Evolutionary conservation across 2,113 vertebrate genomes (phyloP).

Genomic region (Mus pahari): DNA sequence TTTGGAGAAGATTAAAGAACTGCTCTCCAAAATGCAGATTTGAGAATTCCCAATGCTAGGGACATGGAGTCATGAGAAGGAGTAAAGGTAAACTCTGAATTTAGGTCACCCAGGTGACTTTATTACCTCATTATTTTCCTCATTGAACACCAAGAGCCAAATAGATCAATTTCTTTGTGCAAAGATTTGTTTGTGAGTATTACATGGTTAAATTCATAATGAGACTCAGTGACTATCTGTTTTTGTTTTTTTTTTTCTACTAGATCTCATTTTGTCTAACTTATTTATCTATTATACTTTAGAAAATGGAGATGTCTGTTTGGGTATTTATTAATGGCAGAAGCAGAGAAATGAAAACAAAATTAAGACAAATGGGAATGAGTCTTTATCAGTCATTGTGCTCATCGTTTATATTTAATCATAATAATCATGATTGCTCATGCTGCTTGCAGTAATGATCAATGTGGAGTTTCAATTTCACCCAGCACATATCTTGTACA

Average conservation of each 20-base stretch:
- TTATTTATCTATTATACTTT: not conserved
- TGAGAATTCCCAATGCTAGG: not conserved
- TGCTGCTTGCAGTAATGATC: not conserved
- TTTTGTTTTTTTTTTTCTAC: too few species aligned
- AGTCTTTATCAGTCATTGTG: not conserved
- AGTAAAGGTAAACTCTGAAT: not conserved
- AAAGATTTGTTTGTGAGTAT: not conserved
- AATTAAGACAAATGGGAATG: not conserved
- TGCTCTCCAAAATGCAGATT: not conserved
- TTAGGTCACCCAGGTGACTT: too few species aligned
- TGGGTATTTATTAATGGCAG: not conserved
- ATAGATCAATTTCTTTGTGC: not conserved
- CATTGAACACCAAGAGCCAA: not conserved
- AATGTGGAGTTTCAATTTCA: not conserved
- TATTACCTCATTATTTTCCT: not conserved
- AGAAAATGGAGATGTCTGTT: not conserved
- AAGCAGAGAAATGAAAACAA: not conserved
- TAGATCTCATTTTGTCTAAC: not conserved
- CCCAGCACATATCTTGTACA: not conserved
- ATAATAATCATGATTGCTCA: not conserved
- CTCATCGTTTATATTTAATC: not conserved
- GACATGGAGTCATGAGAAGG: not conserved
- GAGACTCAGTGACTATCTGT: not conserved
- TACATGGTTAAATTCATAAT: not conserved
- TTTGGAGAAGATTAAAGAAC: not conserved